Evolutionary conservation across 2,113 vertebrate species (phyloP).

Genomic region (Coracopsis vasa): DNA sequence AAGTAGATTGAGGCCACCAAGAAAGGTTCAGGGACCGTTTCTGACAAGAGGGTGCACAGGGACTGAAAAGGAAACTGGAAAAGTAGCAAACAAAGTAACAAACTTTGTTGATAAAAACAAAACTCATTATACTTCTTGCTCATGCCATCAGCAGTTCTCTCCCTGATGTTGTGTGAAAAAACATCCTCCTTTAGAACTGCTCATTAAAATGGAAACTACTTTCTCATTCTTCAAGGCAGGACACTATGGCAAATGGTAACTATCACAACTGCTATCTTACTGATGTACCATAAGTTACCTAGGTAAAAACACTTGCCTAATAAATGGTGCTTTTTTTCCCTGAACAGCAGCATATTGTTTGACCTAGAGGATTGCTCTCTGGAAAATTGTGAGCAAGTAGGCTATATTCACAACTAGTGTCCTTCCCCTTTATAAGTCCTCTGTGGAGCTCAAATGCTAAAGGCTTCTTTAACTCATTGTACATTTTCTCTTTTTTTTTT

Average conservation of each 20-base stretch:
- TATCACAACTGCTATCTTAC: not conserved
- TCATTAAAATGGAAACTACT: constrained; percentile 8
- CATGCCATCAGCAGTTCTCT: not conserved
- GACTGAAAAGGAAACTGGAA: not conserved
- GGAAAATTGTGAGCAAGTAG: not conserved
- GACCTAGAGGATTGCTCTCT: not conserved
- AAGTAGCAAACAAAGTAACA: not conserved
- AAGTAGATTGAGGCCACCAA: not conserved
- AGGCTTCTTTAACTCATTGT: not conserved
- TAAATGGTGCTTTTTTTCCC: not conserved
- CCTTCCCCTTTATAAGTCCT: constrained; percentile 14
- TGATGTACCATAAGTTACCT: not conserved
- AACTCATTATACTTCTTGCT: not conserved
- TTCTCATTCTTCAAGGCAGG: not conserved
- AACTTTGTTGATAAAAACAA: not conserved
- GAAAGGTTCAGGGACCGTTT: not conserved
- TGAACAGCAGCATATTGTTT: not conserved
- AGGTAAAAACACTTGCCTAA: not conserved
- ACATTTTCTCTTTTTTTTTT: constrained; percentile 16
- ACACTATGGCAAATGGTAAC: not conserved
- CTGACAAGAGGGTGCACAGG: not conserved
- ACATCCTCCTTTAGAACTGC: not conserved
- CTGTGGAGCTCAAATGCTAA: constrained; percentile 3
- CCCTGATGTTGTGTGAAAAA: not conserved
- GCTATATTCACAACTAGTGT: not conserved